Evolutionary conservation across 2,888 invertebrate species (phyloP), one percentile per base, ranked within the genome.

Genomic region (Spodoptera exigua): DNA sequence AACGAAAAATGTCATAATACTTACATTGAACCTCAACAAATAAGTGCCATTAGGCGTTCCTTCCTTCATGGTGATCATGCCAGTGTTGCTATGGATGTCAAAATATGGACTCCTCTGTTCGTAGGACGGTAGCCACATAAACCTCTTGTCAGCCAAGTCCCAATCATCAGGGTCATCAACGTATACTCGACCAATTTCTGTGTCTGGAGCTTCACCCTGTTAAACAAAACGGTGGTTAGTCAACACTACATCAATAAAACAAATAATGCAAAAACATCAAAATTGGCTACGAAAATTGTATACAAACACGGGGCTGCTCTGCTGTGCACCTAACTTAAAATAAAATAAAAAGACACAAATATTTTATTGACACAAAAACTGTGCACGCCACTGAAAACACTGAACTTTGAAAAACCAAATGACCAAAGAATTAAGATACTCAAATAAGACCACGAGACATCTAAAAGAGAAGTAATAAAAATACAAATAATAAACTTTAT

Each of bases 151-250:
- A 0, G 96, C 96, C 47, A 98, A 90, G 89, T 99, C 99, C 99
- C 99, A 99, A 86, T 99, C 99, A 83, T 99, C 99, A 0, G 96
- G 95, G 90, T 99, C 99, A 41, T 97, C 96, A 0, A 99, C 99
- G 91, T 97, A 99, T 0, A 98, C 98, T 0, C 98, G 95, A 0
- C 99, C 99, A 59, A 99, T 98, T 72, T 97, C 96, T 0, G 97
- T 97, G 68, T 97, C 96, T 0, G 97, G 97, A 0, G 96, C 96
- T 76, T 96, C 95, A 63, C 98, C 98, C 95, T 96, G 88, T 2
- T 32, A 55, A 61, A 54, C 60, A 72, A 56, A 36, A 17, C 37
- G 4, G 0, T 2, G 0, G 9, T 36, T 36, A 49, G 34, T 12
- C 3, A 18, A 14, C 12, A 7, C 16, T 41, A 9, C 34, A 41